These are phyloP conservation scores for Andrena chrysosceles DNA, from an alignment of 2,888 invertebrate genomes.

Conservation along the genomic window DNA sequence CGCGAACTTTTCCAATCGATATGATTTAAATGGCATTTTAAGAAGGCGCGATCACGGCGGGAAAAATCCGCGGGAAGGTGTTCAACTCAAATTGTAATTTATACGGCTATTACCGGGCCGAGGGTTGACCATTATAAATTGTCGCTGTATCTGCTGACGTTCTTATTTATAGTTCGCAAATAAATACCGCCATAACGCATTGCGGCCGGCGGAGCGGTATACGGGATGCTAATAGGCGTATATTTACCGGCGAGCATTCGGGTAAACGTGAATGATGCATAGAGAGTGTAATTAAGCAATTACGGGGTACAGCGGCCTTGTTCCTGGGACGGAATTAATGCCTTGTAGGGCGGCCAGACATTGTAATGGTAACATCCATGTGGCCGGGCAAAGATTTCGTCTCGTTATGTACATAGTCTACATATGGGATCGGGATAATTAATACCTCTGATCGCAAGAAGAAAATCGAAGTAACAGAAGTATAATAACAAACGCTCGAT, in stretches of 20 bases:
- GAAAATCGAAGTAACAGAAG: background rate
- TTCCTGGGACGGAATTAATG: background rate
- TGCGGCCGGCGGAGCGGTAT: background rate
- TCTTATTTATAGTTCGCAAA: conserved; percentile 43
- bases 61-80: background rate
- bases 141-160: conserved; percentile 32
- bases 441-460: too few relatives aligned
- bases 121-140: conserved; percentile 41
- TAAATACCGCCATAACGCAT: conserved; percentile 36
- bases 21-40: conserved; percentile 47
- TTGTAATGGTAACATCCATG: background rate
- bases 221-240: conserved; percentile 24
- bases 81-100: conserved; percentile 53
- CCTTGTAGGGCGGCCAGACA: background rate
- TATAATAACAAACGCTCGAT: background rate
- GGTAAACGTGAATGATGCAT: conserved; percentile 27
- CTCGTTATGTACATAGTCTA: background rate
- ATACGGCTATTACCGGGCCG: conserved; percentile 45
- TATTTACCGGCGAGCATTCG: conserved; percentile 24
- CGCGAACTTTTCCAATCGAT: conserved; percentile 48
- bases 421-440: too few relatives aligned
- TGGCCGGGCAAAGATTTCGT: background rate
- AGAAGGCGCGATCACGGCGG: conserved; percentile 23
- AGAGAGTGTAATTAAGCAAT: conserved; percentile 42
- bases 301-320: conserved; percentile 19